Base-by-base conservation (phyloP, 2,888 invertebrate genomes). In the Andrena bicolor region DNA sequence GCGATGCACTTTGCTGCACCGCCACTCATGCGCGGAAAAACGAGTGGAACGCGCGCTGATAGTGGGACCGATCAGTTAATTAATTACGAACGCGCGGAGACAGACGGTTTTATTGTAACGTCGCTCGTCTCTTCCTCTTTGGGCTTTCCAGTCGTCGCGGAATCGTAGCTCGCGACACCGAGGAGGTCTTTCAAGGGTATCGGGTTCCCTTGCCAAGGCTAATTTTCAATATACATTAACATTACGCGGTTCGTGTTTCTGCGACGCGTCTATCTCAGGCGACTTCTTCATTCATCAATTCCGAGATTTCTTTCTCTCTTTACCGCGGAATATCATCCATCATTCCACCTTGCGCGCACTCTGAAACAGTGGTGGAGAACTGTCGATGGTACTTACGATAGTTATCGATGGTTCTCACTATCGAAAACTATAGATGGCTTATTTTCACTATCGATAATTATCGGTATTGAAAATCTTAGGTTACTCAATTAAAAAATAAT, bases 1-100 rank as follows among this genome's bases (percentile, higher is more conserved):
- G 2, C 51, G 20, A 51, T 61, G 61, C 61, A 35, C 63, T 66
- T 49, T 35, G 72, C 23, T 26, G 49, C 65, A 30, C 30, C 63
- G 63, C 35, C 32, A 51, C 63, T 35, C 32, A 30, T 32, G 32
- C 61, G 30, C n/a, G 60, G 51, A 28, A n/a, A 23, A 28, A 23
- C 10, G 23, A 53, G 28, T 10, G 26, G 49, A 60, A 65, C 79
- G 79, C 76, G 69, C 73, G 80, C 65, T 60, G 79, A 78, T 65
- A 65, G 60, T 26, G 35, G 26, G 60, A 23, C 26, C 71, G 79
- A 72, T 79, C 72, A 72, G 79, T 80, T 80, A 80, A 80, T 80
- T 80, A 80, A 80, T 80, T 80, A 79, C 72, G 32, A 53, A 35
- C 69, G 56, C 69, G 30, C 53, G 35, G 68, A 58, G 78, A 16